phyloP scores from a whole-genome alignment of 2,888 invertebrate genomes.

The Dynastes grantii region DNA sequence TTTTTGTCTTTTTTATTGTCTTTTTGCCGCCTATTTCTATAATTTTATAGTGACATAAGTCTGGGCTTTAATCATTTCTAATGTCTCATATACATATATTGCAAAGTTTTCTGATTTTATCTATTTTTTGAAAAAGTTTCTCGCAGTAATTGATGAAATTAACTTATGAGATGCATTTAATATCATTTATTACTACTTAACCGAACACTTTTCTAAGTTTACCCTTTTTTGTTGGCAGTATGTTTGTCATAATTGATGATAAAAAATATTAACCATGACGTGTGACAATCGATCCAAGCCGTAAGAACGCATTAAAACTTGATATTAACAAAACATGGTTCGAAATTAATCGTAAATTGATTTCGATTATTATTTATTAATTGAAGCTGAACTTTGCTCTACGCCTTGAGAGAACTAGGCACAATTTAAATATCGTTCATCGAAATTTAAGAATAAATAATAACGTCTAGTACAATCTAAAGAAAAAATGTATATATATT shows the following conservation, averaged over 20 bases:
- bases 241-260: neutral
- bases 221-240: too few species aligned
- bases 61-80: too few species aligned
- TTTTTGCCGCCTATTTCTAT: too few species aligned
- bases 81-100: too few species aligned
- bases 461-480: neutral
- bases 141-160: too few species aligned
- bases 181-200: too few species aligned
- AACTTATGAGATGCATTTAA: too few species aligned
- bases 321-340: neutral
- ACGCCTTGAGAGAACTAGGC: neutral
- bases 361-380: constrained; percentile 36
- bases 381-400: constrained; percentile 22
- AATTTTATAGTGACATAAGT: too few species aligned
- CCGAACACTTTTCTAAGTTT: too few species aligned
- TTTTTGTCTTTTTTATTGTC: too few species aligned
- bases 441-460: neutral
- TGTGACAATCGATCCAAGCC: constrained; percentile 21
- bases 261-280: constrained; percentile 2
- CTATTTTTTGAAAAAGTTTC: too few species aligned
- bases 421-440: neutral
- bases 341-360: constrained; percentile 31
- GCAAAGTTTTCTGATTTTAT: too few species aligned
- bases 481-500: neutral
- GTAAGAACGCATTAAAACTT: constrained; percentile 12